Conservation (phyloP, 2,888 invertebrate genomes). For the Electrophaes corylata region DNA sequence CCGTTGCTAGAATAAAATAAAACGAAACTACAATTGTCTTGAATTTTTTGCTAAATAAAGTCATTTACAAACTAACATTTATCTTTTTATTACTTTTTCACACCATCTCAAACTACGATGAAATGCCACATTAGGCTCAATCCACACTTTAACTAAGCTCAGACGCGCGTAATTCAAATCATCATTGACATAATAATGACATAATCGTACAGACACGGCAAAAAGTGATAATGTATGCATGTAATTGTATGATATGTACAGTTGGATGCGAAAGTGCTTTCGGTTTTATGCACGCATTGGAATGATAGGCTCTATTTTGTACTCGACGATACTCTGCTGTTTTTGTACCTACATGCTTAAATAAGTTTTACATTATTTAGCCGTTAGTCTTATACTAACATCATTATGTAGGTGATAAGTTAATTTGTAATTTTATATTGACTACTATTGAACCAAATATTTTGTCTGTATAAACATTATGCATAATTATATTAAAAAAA, state of each 20-base stretch:
- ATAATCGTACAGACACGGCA: constrained; percentile 33
- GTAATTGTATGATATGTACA: constrained; percentile 16
- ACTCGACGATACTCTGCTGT: background rate
- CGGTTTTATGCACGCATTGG: background rate
- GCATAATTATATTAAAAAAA: no score
- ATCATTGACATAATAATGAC: constrained; percentile 30
- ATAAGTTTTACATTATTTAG: no score
- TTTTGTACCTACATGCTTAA: no score
- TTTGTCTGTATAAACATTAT: no score
- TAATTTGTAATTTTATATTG: no score
- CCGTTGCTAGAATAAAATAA: no score
- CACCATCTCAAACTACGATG: constrained; percentile 1
- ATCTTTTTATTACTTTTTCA: background rate
- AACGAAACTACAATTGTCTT: no score
- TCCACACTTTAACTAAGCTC: constrained; percentile 15
- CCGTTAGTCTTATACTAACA: no score
- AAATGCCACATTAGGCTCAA: constrained; percentile 11
- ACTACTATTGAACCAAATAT: no score
- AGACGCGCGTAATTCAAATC: constrained; percentile 13
- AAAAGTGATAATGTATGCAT: constrained; percentile 34
- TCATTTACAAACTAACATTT: constrained; percentile 1
- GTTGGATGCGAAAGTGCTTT: constrained; percentile 12
- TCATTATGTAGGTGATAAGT: no score
- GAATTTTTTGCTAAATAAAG: constrained; percentile 4
- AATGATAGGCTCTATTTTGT: background rate